phyloP scores from a whole-genome alignment of 2,113 vertebrate genomes.

The Pithys albifrons region DNA sequence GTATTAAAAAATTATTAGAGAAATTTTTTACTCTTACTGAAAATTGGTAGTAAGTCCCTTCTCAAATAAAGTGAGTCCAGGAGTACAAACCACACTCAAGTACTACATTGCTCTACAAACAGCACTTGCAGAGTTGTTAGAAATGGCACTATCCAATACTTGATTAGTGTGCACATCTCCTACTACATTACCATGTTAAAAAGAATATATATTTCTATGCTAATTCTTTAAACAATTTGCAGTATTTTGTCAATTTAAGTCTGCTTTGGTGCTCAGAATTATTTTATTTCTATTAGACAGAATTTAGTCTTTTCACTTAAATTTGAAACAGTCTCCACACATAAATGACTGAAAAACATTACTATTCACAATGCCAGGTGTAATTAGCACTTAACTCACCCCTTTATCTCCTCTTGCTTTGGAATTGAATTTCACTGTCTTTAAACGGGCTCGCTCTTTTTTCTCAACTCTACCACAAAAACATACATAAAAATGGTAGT shows the following conservation, averaged over 20 bases:
- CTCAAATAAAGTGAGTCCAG: not conserved
- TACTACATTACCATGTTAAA: not conserved
- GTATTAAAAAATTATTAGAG: not conserved
- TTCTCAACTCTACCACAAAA: slow-evolving; percentile 88
- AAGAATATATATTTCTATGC: not conserved
- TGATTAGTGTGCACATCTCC: not conserved
- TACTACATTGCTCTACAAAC: not conserved
- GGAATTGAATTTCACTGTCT: slow-evolving; percentile 98
- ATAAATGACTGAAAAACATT: not conserved
- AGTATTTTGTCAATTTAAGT: not conserved
- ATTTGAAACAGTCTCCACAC: not conserved
- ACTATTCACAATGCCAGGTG: not conserved
- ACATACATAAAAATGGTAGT: not conserved
- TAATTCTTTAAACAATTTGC: not conserved
- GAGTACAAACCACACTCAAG: not conserved
- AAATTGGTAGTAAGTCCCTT: not conserved
- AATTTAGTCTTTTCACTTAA: not conserved
- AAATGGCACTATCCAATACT: not conserved
- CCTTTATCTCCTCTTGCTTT: slow-evolving; percentile 93
- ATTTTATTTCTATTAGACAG: not conserved
- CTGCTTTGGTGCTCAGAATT: slow-evolving; percentile 2
- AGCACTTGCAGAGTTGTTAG: not conserved
- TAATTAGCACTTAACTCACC: slow-evolving; percentile 82
- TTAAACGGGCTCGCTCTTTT: slow-evolving; percentile 94
- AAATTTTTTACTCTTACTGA: not conserved